Evolutionary conservation across 1,140 invertebrate genomes (phyloP).

Genomic region (Littorina saxatilis): DNA sequence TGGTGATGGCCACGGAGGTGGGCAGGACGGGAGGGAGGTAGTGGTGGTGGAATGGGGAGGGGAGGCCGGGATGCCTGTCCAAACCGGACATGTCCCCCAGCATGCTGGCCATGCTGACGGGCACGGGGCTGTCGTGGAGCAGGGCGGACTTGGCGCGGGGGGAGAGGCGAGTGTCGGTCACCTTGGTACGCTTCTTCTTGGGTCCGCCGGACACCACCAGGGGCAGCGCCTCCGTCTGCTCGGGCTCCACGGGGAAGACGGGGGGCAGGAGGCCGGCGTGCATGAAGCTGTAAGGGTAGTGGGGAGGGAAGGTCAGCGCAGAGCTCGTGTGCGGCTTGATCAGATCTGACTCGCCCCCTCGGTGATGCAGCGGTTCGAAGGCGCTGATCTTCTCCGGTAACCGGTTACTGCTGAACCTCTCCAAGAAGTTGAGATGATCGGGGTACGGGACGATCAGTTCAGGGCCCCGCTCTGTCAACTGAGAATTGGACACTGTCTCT

Average conservation of each 20-base stretch:
- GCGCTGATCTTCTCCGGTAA: conserved; percentile 66
- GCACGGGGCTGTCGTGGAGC: conserved; percentile 66
- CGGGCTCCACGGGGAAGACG: conserved; percentile 81
- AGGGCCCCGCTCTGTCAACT: conserved; percentile 32
- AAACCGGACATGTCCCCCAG: conserved; percentile 29
- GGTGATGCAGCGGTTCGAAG: conserved; percentile 62
- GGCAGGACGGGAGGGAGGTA: conserved; percentile 86
- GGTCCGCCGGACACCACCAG: conserved; percentile 92
- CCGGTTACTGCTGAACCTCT: conserved; percentile 45
- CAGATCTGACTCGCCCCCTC: conserved; percentile 49
- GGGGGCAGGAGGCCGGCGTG: conserved; percentile 78
- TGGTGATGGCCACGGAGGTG: conserved; percentile 95
- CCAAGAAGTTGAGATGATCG: conserved; percentile 46
- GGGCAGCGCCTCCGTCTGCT: conserved; percentile 94
- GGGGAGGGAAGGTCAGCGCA: conserved; percentile 58
- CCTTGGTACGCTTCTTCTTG: conserved; percentile 94
- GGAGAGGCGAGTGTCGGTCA: conserved; percentile 96
- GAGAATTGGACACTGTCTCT: conserved; percentile 42
- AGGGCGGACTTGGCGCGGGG: conserved; percentile 78
- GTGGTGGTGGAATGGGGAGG: conserved; percentile 47
- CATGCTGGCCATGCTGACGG: conserved; percentile 48
- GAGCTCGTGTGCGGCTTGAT: conserved; percentile 44
- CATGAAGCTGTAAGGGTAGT: conserved; percentile 65
- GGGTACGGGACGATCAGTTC: conserved; percentile 46
- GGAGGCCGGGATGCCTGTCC: conserved; percentile 48